Conservation (phyloP, 2,888 invertebrate species). For the Sycophila texana region DNA sequence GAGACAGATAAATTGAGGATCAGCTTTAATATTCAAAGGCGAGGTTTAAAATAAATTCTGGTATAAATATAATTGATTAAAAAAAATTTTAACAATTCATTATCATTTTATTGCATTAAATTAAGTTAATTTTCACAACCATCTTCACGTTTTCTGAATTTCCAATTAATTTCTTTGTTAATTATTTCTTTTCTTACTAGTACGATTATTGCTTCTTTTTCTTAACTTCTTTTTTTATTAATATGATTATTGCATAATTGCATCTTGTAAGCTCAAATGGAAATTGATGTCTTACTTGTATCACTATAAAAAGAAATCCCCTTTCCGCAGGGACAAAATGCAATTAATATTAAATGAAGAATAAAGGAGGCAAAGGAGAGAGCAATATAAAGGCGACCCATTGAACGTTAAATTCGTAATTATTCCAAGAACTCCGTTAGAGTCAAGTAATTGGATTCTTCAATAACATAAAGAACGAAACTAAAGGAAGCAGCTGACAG, state of each 20-base stretch:
- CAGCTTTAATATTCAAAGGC: too few relatives aligned
- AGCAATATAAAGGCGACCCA: not conserved
- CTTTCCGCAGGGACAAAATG: not conserved
- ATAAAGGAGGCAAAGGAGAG: not conserved
- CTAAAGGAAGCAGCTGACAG: not conserved
- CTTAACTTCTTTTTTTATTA: too few relatives aligned
- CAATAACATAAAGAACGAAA: constrained; percentile 19
- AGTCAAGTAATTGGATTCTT: constrained; percentile 24
- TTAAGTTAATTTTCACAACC: too few relatives aligned
- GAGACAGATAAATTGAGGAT: not conserved
- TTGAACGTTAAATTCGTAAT: constrained; percentile 28
- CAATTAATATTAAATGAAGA: constrained; percentile 26
- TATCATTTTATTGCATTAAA: too few relatives aligned
- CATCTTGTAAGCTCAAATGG: not conserved
- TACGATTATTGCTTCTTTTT: too few relatives aligned
- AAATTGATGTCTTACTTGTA: constrained; percentile 17
- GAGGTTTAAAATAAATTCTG: too few relatives aligned
- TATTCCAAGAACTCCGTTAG: not conserved
- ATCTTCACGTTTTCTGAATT: too few relatives aligned
- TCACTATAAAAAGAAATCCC: not conserved
- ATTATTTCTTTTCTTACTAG: too few relatives aligned
- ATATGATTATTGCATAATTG: too few relatives aligned
- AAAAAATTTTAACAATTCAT: too few relatives aligned
- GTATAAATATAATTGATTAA: too few relatives aligned
- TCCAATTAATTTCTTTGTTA: too few relatives aligned